These are phyloP conservation scores for Resseliella maxima DNA, from an alignment of 2,888 invertebrate species.

Conservation along the genomic window DNA sequence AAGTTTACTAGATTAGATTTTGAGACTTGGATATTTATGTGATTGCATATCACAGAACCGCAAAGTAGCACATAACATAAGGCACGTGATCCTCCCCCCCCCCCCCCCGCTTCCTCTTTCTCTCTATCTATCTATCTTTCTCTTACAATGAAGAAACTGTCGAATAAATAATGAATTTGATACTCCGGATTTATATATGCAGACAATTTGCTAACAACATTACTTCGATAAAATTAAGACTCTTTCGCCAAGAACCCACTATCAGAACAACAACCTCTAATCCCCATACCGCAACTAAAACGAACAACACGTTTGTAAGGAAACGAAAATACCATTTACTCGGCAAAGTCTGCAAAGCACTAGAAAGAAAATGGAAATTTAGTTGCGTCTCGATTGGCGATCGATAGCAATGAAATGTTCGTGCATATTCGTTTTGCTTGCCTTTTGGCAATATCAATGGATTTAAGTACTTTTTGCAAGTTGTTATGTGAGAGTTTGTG, in stretches of 20 bases:
- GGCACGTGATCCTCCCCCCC: background rate
- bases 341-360: background rate
- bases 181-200: constrained; percentile 41
- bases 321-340: background rate
- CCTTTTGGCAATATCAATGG: constrained; percentile 15
- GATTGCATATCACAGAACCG: constrained; percentile 31
- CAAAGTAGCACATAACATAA: background rate
- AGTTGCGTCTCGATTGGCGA: background rate
- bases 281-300: background rate
- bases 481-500: background rate
- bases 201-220: constrained; percentile 55
- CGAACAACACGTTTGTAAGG: background rate
- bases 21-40: constrained; percentile 22
- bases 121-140: background rate
- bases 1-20: constrained; percentile 18
- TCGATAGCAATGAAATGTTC: constrained; percentile 44
- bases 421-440: constrained; percentile 12
- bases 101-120: background rate
- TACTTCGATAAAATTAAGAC: constrained; percentile 47
- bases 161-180: constrained; percentile 51
- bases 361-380: background rate
- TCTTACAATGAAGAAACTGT: background rate
- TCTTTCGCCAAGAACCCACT: constrained; percentile 26
- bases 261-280: constrained; percentile 36
- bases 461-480: constrained; percentile 46